Evolutionary conservation across 2,888 invertebrate species (phyloP), one percentile per base, ranked within the genome.

Genomic region (Lacanobia oleracea): DNA sequence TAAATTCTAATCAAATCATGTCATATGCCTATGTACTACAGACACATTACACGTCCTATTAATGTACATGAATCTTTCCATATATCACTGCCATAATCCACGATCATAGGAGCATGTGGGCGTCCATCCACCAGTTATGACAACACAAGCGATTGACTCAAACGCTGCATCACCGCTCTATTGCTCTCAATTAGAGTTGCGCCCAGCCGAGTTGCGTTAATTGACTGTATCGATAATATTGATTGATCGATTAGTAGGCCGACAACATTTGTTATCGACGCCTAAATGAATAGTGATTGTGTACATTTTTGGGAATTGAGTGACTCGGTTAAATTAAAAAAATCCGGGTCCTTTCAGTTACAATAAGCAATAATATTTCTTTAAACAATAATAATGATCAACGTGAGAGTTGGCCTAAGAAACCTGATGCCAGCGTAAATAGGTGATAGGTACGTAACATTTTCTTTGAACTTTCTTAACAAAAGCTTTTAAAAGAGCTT

Each of bases 191-290:
- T 92, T 91, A 91, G 88, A 85, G 89, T 72, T 88, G 88, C 85
- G 88, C 89, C 87, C 89, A 88, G 86, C 82, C 85, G 85, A 80
- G 84, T 87, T 85, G 87, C 79, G 86, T 90, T 90, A 93, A 94
- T 94, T 93, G 93, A 91, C 84, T 86, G 87, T 92, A 91, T 94
- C 94, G 94, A 94, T 94, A 93, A 94, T 94, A 94, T 94, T 94
- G 95, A 95, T 95, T 94, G 95, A 95, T 95, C 89, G 92, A 91
- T 91, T 86, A 87, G 89, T 91, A 87, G 89, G 88, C 88, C 88
- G 72, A 78, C 75, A 78, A 78, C 79, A 85, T 82, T 83, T 81
- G 76, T 82, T 79, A 81, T 74, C 77, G 77, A 73, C 77, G 78
- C 64, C 56, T 82, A 76, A 86, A 80, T 74, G 62, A 72, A 72